Evolutionary conservation across 2,113 vertebrate genomes (phyloP), one percentile per base, ranked within the genome.

Genomic region (Tachycineta bicolor): DNA sequence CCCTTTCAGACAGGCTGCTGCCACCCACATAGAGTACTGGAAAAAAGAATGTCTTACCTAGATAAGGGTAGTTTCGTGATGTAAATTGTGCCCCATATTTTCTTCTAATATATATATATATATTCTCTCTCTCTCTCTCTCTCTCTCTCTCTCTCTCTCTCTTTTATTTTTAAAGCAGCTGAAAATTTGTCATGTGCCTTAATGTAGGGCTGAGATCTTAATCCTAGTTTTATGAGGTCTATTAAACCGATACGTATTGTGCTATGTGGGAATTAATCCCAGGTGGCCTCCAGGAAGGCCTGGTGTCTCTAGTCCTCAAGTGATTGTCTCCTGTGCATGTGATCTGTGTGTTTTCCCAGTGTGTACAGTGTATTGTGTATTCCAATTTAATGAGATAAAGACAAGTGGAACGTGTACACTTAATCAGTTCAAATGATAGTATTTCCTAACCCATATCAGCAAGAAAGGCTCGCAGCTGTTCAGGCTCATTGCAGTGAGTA

Each of bases 211-310:
- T 93, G 83, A 90, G 94, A 92, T 63, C 70, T 93, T 93, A 95
- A 96, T 91, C 68, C 76, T 26, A 60, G 59, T 82, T 95, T 96
- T 94, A 87, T 88, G 92, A 89, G 75, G 34, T 76, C 77, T 82
- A 11, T 94, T 86, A 94, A 97, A 87, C 62, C 50, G 68, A 63
- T 93, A 84, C 0, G 0, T 24, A 65, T 58, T 87, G 49, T 79
- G 74, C 86, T 74, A 67, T 41, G 41, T 81, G 79, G 85, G 60
- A 96, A 90, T 95, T 82, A 93, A 90, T 69, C 74, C 83, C 90
- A 84, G 83, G 70, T 95, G 89, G 76, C 62, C 5, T 6, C 43
- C 65, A 62, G 69, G 50, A 73, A 94, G 87, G 41, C 28, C 58
- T 55, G 52, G 37, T 82, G 73, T 79, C 92, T 87, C 47, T 31